Evolutionary conservation across 1,140 invertebrate genomes (phyloP).

Genomic region (Choristoneura fumiferana): DNA sequence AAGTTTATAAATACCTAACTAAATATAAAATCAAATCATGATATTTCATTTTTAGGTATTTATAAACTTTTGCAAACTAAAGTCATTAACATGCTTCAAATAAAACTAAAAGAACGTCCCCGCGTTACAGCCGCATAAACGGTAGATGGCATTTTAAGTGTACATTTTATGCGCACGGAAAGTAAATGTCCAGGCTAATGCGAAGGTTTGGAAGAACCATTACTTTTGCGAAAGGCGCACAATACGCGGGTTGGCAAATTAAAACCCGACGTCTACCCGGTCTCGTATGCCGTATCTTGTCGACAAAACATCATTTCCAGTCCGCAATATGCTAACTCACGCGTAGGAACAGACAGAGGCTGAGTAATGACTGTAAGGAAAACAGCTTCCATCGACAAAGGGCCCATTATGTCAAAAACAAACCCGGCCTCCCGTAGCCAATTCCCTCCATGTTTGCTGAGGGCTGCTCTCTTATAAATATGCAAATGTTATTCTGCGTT

Average conservation of each 20-base stretch:
- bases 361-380: slow-evolving; percentile 45
- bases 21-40: no score
- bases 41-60: no score
- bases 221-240: neutral
- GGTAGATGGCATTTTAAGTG: no score
- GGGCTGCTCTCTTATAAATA: slow-evolving; percentile 69
- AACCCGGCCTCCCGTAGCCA: slow-evolving; percentile 46
- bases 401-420: slow-evolving; percentile 60
- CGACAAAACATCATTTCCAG: slow-evolving; percentile 26
- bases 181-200: neutral
- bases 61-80: no score
- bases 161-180: no score
- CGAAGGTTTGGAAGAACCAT: slow-evolving; percentile 1
- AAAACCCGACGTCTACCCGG: slow-evolving; percentile 2
- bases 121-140: no score
- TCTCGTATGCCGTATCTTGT: slow-evolving; percentile 18
- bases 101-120: no score
- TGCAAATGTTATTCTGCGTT: slow-evolving; percentile 71
- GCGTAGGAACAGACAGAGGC: slow-evolving; percentile 25
- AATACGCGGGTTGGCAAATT: slow-evolving; percentile 7
- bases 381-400: slow-evolving; percentile 47
- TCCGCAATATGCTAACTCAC: slow-evolving; percentile 32
- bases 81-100: no score
- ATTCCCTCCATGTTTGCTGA: slow-evolving; percentile 61
- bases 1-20: no score